Percentiles rank a stretch among this genome's conserved stretches.
These are phyloP conservation scores for Papilio demoleus DNA, from an alignment of 2,888 invertebrate genomes.

Conservation along the genomic window DNA sequence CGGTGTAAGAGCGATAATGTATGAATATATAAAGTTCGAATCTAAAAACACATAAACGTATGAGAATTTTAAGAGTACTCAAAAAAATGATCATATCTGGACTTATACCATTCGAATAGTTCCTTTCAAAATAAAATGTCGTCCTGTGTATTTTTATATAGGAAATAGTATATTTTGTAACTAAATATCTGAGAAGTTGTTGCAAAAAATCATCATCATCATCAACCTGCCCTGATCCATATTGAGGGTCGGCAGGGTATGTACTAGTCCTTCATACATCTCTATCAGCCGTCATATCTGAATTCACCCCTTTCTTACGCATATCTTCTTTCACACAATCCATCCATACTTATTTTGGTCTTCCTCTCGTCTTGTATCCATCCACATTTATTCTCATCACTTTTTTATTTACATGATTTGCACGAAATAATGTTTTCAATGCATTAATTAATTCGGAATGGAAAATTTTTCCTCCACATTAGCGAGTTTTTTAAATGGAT, in stretches of 20 bases:
- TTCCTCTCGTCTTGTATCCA: too few relatives aligned
- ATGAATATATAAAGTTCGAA: background rate
- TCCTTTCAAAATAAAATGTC: background rate
- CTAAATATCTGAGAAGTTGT: background rate
- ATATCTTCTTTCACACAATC: too few relatives aligned
- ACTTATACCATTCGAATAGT: background rate
- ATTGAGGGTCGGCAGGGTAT: too few relatives aligned
- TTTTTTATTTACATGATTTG: too few relatives aligned
- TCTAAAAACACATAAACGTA: background rate
- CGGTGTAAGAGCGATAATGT: background rate
- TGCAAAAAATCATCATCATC: background rate
- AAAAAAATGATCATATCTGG: background rate
- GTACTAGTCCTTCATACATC: too few relatives aligned
- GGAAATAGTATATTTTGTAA: conserved; percentile 19
- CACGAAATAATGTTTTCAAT: conserved; percentile 8
- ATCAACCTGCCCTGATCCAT: too few relatives aligned
- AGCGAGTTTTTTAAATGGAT: background rate
- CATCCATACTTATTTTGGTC: too few relatives aligned
- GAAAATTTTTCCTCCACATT: background rate
- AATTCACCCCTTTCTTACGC: too few relatives aligned
- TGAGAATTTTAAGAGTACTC: background rate
- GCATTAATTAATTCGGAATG: conserved; percentile 1
- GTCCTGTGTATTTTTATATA: background rate
- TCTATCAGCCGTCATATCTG: too few relatives aligned
- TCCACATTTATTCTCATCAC: too few relatives aligned